Conservation (phyloP, 2,113 vertebrate genomes). For the Sinocyclocheilus anshuiensis region DNA sequence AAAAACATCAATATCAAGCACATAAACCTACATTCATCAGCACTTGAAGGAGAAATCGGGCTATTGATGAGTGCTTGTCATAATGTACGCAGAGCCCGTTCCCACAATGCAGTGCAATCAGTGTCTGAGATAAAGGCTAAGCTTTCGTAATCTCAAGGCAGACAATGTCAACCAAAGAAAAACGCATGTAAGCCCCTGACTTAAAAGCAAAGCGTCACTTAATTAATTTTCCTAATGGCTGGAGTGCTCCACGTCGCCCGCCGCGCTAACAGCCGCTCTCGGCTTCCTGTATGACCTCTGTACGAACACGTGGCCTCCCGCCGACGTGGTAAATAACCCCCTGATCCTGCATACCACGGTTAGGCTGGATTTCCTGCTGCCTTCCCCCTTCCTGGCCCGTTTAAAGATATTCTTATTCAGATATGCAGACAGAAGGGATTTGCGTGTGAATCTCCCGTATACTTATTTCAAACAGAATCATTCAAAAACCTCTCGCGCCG, state of each 20-base stretch:
- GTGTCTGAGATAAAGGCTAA: slow-evolving; percentile 25
- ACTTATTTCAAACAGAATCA: slow-evolving; percentile 87
- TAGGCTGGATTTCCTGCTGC: slow-evolving; percentile 51
- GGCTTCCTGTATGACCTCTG: slow-evolving; percentile 2
- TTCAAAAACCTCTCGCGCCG: slow-evolving; percentile 66
- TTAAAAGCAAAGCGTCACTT: slow-evolving; percentile 35
- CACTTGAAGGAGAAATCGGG: slow-evolving; percentile 49
- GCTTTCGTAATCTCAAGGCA: slow-evolving; percentile 22
- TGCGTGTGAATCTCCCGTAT: slow-evolving; percentile 65
- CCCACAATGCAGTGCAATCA: slow-evolving; percentile 28
- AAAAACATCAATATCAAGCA: slow-evolving; percentile 46
- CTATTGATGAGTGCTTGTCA: slow-evolving; percentile 42
- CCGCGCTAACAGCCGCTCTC: slow-evolving; percentile 1
- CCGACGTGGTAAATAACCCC: slow-evolving; percentile 41
- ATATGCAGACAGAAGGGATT: slow-evolving; percentile 56
- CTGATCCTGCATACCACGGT: slow-evolving; percentile 7
- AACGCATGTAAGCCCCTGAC: slow-evolving; percentile 17
- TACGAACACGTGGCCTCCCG: slow-evolving; percentile 27
- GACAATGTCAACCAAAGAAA: slow-evolving; percentile 17
- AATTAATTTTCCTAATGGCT: slow-evolving; percentile 42
- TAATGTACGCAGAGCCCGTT: slow-evolving; percentile 16
- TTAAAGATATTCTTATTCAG: slow-evolving; percentile 67
- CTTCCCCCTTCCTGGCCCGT: not conserved
- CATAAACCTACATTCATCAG: slow-evolving; percentile 47
- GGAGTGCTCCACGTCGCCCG: not conserved